Base-by-base conservation (phyloP, 1,140 invertebrate genomes). In the Oncopodura yosiiana region DNA sequence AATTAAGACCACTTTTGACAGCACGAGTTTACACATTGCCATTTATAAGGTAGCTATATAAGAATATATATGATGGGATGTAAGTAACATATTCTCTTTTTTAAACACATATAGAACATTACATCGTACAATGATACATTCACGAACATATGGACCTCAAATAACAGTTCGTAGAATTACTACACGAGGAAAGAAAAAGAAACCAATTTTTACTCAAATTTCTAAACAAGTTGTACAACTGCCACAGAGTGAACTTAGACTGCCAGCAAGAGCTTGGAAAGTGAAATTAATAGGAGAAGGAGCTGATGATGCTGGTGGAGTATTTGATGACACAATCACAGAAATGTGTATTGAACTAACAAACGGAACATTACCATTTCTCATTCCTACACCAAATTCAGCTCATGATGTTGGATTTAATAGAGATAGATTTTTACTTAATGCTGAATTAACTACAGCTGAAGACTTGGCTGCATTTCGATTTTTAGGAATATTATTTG, bases 241-340 rank as follows among this genome's bases (percentile, higher is more conserved):
- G 60, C 74, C 73, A 53, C 71, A 77, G 9, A 68, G 73, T 38
- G 78, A 81, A 19, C 68, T 83, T 21, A 60, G 80, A 21, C 66
- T 82, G 14, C 80, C 81, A 16, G 76, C 78, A 3, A 65, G 80
- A 34, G 80, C 81, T 8, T 83, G 81, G 81, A 83, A 82, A 68
- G 55, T 62, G 1, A 62, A 62, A 39, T 38, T 62, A n/a, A 41
- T 80, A 11, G 80, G 80, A 0, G 81, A 83, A 68, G 81, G 80
- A 3, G 81, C 81, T 4, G 81, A 82, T 67, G 81, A 82, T 72
- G 80, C 80, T 18, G 73, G 79, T 0, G 80, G 80, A 18, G 81
- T 82, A 12, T 83, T 82, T 72, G 81, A 82, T 68, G 81, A 82
- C 66, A 82, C 79, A 2, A 81, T 83, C 27, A 81, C 80, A 3